Evolutionary conservation across 1,140 invertebrate genomes (phyloP).

Genomic region (Helicoverpa armigera): DNA sequence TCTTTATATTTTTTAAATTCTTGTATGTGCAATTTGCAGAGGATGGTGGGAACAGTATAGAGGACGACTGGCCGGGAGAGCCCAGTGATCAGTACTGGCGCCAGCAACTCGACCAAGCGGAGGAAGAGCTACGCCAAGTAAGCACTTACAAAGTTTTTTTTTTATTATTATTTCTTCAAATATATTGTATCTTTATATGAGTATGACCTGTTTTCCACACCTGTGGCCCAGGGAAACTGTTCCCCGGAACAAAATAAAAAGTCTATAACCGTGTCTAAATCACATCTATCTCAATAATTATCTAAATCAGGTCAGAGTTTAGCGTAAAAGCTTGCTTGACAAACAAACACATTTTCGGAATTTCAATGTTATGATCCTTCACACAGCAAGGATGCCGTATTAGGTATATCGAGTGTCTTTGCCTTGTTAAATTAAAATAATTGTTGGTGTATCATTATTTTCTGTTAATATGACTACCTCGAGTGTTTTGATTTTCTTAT

Average conservation of each 20-base stretch:
- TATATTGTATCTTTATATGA: neutral
- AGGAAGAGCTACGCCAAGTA: constrained; percentile 78
- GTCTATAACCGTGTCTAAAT: no score
- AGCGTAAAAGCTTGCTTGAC: no score
- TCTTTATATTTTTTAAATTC: neutral
- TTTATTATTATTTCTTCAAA: neutral
- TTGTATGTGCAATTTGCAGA: constrained; percentile 65
- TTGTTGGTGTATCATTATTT: constrained; percentile 43
- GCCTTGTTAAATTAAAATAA: neutral
- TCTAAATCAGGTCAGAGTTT: no score
- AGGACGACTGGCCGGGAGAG: constrained; percentile 80
- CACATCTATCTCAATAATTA: no score
- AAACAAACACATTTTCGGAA: no score
- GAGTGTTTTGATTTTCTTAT: constrained; percentile 8
- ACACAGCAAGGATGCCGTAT: no score
- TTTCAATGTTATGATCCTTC: no score
- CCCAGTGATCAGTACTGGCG: constrained; percentile 77
- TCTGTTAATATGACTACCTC: neutral
- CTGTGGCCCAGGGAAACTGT: neutral
- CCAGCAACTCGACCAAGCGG: constrained; percentile 72
- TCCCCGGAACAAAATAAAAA: neutral
- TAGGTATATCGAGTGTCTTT: no score
- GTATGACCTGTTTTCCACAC: no score
- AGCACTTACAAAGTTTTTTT: neutral
- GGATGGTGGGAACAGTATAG: constrained; percentile 80